Conservation (phyloP, 2,797 vertebrate species). For the Myotis pilosus region DNA sequence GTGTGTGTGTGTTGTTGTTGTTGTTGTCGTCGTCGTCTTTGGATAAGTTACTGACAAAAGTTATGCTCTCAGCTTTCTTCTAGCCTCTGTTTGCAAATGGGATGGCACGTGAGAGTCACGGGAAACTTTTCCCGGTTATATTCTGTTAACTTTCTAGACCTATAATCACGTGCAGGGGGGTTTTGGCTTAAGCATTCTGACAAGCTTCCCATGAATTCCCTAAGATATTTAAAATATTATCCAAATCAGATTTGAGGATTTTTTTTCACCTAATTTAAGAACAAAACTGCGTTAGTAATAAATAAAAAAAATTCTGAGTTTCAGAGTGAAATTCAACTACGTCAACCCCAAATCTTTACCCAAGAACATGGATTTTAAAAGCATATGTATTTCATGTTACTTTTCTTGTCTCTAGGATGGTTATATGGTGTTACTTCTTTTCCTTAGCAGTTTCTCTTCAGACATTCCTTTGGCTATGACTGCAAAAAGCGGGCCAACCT, state of each 20-base stretch:
- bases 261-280: conserved; percentile 6
- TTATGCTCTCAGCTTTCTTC: background rate
- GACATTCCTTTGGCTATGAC: conserved; percentile 96
- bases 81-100: background rate
- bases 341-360: background rate
- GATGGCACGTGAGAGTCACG: background rate
- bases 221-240: conserved; percentile 16
- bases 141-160: background rate
- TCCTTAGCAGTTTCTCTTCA: conserved; percentile 83
- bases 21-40: background rate
- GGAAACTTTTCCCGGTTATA: background rate
- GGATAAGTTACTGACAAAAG: background rate
- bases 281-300: background rate
- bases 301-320: background rate
- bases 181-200: background rate
- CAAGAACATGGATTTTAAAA: background rate
- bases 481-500: conserved; percentile 90
- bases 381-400: background rate
- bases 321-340: conserved; percentile 5
- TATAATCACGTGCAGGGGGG: background rate
- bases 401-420: background rate
- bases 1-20: background rate
- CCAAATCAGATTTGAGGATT: background rate
- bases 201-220: background rate
- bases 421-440: conserved; percentile 57